Base-by-base conservation (phyloP, 2,888 invertebrate genomes). In the Agrochola lychnidis region DNA sequence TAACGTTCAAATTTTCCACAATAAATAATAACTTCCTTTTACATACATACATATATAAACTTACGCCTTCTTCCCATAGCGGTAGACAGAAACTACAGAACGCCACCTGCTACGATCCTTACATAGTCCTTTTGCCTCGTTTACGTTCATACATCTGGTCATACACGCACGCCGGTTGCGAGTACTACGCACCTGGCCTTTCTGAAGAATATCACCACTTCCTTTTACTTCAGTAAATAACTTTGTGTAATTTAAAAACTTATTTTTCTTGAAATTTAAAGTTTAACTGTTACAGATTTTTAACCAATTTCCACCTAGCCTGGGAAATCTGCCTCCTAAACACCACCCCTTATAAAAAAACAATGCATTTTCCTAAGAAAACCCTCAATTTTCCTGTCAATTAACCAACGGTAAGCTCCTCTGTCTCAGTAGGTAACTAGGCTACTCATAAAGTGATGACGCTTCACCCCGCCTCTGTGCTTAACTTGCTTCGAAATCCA, bases 381-480 rank as follows among this genome's bases (percentile, higher is more conserved):
- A 51, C 1, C 10, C 7, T 16, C 0, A 6, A 30, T 53, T 4
- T 42, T 53, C 30, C 5, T 19, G n/a, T n/a, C n/a, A n/a, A n/a
- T n/a, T 2, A 25, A 22, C 16, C 42, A 19, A 25, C 76, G 22
- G n/a, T 36, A 16, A 42, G n/a, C 25, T 57, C 45, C 40, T 36
- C 25, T 57, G 19, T 36, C 57, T 59, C 61, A 71, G 48, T 74
- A 61, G 71, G 66, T 76, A 6, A 76, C 7, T 70, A 16, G 69
- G 70, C 68, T 36, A n/a, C 63, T 73, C 64, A 75, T 88, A 12
- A 62, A 68, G 6, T 40, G 36, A 62, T 68, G 89, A 91, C 91
- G 90, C 96, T 95, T 96, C 92, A 93, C 96, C 96, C 95, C 96
- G 93, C 89, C 91, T 94, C 93, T 96, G 96, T 96, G 93, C 96